These are phyloP conservation scores for Piscicola geometra DNA, from an alignment of 2,888 invertebrate species.

Conservation along the genomic window DNA sequence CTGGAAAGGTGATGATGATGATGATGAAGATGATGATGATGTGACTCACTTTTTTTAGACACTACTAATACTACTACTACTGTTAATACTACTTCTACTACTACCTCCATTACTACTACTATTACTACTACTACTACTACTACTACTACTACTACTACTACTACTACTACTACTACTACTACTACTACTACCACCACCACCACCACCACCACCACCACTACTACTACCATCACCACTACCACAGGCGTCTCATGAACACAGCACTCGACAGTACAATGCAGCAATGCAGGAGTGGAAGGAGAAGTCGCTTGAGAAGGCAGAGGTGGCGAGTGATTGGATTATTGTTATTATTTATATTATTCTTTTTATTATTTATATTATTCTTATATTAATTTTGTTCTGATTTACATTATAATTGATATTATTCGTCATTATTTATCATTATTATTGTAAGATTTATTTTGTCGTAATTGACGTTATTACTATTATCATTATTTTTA, in stretches of 20 bases:
- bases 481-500: too few species aligned
- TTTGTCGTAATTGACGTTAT: background rate
- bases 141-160: background rate
- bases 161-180: background rate
- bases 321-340: background rate
- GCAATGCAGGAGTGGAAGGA: background rate
- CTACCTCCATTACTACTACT: background rate
- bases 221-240: background rate
- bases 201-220: conserved; percentile 11
- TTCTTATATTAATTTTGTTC: background rate
- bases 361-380: too few species aligned
- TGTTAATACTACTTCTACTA: too few species aligned
- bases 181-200: background rate
- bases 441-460: background rate
- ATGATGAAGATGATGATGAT: background rate
- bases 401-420: background rate
- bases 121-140: background rate
- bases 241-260: background rate
- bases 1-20: background rate
- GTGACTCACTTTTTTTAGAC: background rate
- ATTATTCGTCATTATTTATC: too few species aligned
- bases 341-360: too few species aligned
- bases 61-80: too few species aligned
- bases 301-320: background rate
- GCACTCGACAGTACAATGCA: background rate